phyloP scores from a whole-genome alignment of 1,140 invertebrate species.

The Drosophila malerkotliana region DNA sequence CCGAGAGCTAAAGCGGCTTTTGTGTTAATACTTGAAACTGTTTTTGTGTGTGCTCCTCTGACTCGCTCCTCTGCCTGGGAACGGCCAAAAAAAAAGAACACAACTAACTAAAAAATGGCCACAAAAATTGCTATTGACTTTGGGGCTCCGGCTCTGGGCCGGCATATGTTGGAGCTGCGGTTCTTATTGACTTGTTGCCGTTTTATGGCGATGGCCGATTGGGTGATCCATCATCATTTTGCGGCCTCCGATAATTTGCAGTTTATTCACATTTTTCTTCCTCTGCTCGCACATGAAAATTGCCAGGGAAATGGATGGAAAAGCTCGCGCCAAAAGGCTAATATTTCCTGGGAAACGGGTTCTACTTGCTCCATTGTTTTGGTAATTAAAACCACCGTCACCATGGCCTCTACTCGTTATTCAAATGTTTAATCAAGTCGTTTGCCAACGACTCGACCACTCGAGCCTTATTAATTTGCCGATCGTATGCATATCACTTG shows the following conservation, averaged over 20 bases:
- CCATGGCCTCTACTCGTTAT: conserved; percentile 34
- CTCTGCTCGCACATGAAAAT: conserved; percentile 57
- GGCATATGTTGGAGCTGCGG: conserved; percentile 45
- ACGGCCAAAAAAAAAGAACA: conserved; percentile 9
- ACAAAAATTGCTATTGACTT: conserved; percentile 75
- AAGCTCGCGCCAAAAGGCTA: conserved; percentile 1
- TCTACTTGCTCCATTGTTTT: no score
- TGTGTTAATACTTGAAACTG: conserved; percentile 77
- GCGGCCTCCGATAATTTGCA: conserved; percentile 64
- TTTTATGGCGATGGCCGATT: conserved; percentile 75
- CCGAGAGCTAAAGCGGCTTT: conserved; percentile 73
- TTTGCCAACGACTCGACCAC: conserved; percentile 31
- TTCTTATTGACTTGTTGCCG: conserved; percentile 79
- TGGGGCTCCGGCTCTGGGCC: conserved; percentile 23
- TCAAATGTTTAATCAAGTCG: conserved; percentile 70
- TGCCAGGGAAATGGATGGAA: conserved; percentile 51
- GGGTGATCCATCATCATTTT: conserved; percentile 77
- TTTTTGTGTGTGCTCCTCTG: conserved; percentile 32
- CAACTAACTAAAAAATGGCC: conserved; percentile 65
- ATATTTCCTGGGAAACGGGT: no score
- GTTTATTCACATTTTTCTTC: conserved; percentile 46
- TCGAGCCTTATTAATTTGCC: conserved; percentile 74
- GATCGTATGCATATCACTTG: conserved; percentile 64
- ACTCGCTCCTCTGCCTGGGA: conserved; percentile 18
- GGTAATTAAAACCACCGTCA: not conserved